Base-by-base conservation (phyloP, 2,888 invertebrate species). In the Epinotia demarniana region DNA sequence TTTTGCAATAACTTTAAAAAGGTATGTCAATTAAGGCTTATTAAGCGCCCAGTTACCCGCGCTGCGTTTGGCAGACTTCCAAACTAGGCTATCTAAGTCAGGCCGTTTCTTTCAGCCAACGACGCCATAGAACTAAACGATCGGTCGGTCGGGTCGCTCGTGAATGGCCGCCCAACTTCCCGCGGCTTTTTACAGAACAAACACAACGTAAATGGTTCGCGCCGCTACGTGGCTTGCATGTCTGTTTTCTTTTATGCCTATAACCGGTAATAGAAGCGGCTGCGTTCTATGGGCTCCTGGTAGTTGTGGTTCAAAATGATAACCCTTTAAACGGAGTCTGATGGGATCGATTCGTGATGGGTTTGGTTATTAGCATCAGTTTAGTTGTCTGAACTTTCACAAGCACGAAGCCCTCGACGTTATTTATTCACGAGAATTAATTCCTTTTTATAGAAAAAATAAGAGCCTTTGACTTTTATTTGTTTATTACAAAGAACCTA, bases 171-270 rank as follows among this genome's bases (percentile, higher is more conserved):
- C 53, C 66, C 61, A 64, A 72, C 69, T 61, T 71, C 71, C 58
- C 77, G 63, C 73, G 73, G 78, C 78, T 78, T 77, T 78, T 76
- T 77, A 75, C 76, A 77, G 72, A 77, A 67, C 76, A 80, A 80
- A 80, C 77, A 80, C 72, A 46, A 76, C 63, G 68, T 79, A 77
- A 80, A 78, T 78, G 76, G 77, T 76, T 62, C 64, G 23, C 75
- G 57, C 68, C 55, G 57, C 73, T 27, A n/a, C 18, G 68, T 67
- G 27, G 62, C 53, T 53, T 19, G 49, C 62, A 46, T 46, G 55
- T 69, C 46, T 74, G 68, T 64, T 64, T 57, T 33, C 72, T 66
- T 70, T 75, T 60, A 70, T 60, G 27, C 23, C 57, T 70, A 57
- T 64, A 74, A 64, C 64, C 70, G 53, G 27, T 64, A 64, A 70